Evolutionary conservation across 2,888 invertebrate genomes (phyloP), one percentile per base, ranked within the genome.

Genomic region (Drosophila atripex): DNA sequence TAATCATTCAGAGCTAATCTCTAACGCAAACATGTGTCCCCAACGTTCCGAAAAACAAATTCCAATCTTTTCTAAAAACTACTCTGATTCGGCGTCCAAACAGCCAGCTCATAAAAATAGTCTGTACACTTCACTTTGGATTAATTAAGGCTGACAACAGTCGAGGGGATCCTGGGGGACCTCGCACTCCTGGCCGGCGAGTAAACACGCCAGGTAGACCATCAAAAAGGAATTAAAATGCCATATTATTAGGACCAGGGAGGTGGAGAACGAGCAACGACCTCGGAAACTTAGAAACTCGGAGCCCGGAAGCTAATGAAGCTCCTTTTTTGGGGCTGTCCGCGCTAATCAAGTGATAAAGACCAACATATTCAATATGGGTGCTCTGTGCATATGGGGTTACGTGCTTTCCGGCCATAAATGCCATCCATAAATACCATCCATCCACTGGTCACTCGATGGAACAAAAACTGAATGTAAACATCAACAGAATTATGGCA

Each of bases 321-420:
- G 70, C 57, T 39, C 32, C 53, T 54, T 50, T 52, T 41, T 47
- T 41, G 2, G 11, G 58, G 28, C 47, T 66, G 68, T 68, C 60
- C 50, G 18, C 35, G 14, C 28, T 46, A 25, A n/a, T n/a, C 63
- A 32, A 46, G 14, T 30, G 64, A 51, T 57, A 38, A 60, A 38
- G 35, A 35, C 35, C 18, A 23, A 53, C 54, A 25, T 45, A 43
- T 69, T 69, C 70, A 53, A 69, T 61, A 70, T 70, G 69, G 70
- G 60, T 70, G 70, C 43, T 35, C n/a, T n/a, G n/a, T n/a, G n/a
- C n/a, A n/a, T n/a, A n/a, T n/a, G n/a, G 9, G n/a, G 5, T 30
- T 51, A 51, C 68, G 68, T 68, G 68, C 52, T 66, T 58, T 46
- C 51, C 50, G 70, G 53, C 53, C 52, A 69, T 69, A 60, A 70